These are phyloP conservation scores for Phortica magna DNA, from an alignment of 2,888 invertebrate species.

Conservation along the genomic window DNA sequence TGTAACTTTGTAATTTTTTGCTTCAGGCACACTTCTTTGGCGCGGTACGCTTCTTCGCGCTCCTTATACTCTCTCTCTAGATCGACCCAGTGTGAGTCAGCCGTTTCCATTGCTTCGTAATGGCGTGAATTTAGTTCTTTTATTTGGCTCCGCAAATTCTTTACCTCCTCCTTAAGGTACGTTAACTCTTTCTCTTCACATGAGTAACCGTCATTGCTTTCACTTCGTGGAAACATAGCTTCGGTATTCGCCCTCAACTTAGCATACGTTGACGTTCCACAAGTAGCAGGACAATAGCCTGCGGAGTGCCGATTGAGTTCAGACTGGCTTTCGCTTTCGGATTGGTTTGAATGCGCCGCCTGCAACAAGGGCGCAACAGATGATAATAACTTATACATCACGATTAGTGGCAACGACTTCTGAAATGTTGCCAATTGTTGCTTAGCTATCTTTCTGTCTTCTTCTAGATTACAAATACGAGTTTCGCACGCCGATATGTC, in stretches of 20 bases:
- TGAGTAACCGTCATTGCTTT: neutral
- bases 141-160: slow-evolving; percentile 74
- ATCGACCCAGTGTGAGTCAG: slow-evolving; percentile 85
- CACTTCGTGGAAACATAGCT: too few relatives aligned
- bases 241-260: neutral
- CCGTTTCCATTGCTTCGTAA: slow-evolving; percentile 84
- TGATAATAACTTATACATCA: slow-evolving; percentile 58
- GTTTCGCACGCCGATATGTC: slow-evolving; percentile 74
- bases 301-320: slow-evolving; percentile 16
- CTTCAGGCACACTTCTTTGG: slow-evolving; percentile 79
- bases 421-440: slow-evolving; percentile 70
- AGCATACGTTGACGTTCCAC: slow-evolving; percentile 6
- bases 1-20: slow-evolving; percentile 81
- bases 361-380: neutral
- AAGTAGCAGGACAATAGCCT: slow-evolving; percentile 11
- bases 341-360: neutral
- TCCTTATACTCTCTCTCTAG: slow-evolving; percentile 83
- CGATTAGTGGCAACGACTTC: slow-evolving; percentile 65
- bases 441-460: slow-evolving; percentile 75
- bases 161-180: slow-evolving; percentile 72
- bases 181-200: slow-evolving; percentile 51
- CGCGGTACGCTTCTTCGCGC: slow-evolving; percentile 79
- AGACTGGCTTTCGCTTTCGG: slow-evolving; percentile 52
- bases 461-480: slow-evolving; percentile 71
- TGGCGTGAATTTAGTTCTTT: slow-evolving; percentile 83